Percentiles rank a stretch among this genome's conserved stretches.
Conservation (phyloP, 2,797 vertebrate genomes). For the Otolemur crassicaudatus region DNA sequence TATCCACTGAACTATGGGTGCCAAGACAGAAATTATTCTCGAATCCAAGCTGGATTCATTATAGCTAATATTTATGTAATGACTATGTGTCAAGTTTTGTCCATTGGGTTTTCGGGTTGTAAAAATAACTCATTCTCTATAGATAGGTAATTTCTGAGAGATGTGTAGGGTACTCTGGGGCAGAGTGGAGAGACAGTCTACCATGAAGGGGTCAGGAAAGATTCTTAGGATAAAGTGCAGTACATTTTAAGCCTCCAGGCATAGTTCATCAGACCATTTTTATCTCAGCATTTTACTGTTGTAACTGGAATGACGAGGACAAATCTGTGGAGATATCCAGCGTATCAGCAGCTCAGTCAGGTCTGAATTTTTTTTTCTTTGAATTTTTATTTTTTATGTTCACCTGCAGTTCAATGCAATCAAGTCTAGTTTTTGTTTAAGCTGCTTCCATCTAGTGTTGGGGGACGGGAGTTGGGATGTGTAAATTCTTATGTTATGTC, state of each 20-base stretch:
- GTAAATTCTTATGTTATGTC: neutral
- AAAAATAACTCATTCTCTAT: neutral
- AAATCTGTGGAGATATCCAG: neutral
- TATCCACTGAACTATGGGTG: too few relatives aligned
- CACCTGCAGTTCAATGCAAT: neutral
- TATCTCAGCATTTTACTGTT: neutral
- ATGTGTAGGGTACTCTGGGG: neutral
- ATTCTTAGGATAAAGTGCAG: neutral
- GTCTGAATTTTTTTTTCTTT: neutral
- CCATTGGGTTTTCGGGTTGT: neutral
- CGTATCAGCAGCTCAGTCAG: neutral
- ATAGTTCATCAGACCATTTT: neutral
- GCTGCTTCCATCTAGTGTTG: constrained; percentile 39
- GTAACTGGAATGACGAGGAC: neutral
- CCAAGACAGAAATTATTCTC: neutral
- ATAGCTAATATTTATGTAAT: neutral
- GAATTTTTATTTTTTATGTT: neutral
- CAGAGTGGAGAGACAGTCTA: neutral
- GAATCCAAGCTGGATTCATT: neutral
- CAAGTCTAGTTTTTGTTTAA: neutral
- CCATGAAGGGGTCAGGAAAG: neutral
- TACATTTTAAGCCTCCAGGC: neutral
- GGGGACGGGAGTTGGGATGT: neutral
- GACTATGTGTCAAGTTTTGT: neutral
- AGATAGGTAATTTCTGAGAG: neutral